phyloP scores from a whole-genome alignment of 2,797 vertebrate genomes.

The Toxotes lorentzi region DNA sequence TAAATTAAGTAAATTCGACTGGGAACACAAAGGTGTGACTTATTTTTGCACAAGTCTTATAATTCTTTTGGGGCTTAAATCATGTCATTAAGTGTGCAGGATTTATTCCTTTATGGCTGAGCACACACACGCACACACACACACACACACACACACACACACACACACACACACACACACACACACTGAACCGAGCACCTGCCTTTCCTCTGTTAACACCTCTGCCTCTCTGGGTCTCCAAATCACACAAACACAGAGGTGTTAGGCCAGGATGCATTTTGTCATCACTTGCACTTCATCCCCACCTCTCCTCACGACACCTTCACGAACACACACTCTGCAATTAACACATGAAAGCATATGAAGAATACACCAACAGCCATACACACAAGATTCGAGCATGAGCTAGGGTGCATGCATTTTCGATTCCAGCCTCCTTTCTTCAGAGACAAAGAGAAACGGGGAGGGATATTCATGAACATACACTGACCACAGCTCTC shows the following conservation, averaged over 20 bases:
- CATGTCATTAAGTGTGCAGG: conserved; percentile 30
- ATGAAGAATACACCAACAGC: conserved; percentile 13
- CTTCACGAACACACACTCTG: conserved; percentile 29
- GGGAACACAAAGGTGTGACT: not conserved
- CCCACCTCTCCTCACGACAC: conserved; percentile 32
- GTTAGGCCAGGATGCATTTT: conserved; percentile 84
- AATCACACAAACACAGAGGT: conserved; percentile 80
- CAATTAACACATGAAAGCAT: conserved; percentile 39
- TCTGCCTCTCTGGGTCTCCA: conserved; percentile 54
- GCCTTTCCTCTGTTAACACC: conserved; percentile 82
- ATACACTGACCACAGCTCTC: conserved; percentile 44
- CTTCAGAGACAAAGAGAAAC: conserved; percentile 12
- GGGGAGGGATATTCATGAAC: conserved; percentile 30
- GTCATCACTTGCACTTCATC: conserved; percentile 74
- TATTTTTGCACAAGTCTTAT: conserved; percentile 12
- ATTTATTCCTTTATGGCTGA: conserved; percentile 49
- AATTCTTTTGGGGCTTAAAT: conserved; percentile 30
- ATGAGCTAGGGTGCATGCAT: not conserved
- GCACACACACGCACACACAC: conserved; percentile 17
- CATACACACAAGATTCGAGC: not conserved
- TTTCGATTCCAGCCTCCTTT: conserved; percentile 17
- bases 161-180: conserved; percentile 38
- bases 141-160: conserved; percentile 29
- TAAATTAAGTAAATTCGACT: conserved; percentile 21
- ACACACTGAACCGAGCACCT: conserved; percentile 54